Evolutionary conservation across 2,113 vertebrate genomes (phyloP).

Genomic region (Sturnira hondurensis): DNA sequence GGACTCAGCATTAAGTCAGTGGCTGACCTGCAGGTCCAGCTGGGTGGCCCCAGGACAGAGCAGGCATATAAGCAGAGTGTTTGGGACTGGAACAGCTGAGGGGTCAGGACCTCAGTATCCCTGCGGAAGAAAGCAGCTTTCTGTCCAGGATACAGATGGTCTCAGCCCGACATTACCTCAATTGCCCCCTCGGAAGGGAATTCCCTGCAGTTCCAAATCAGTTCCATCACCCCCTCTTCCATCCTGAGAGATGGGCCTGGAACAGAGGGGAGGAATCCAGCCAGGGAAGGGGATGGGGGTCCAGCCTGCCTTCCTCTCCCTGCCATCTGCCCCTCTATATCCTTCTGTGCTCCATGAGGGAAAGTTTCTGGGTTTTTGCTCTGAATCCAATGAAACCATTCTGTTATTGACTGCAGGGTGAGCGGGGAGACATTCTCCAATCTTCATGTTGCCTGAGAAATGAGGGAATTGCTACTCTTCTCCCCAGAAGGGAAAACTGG

Average conservation of each 20-base stretch:
- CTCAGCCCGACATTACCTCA: not conserved
- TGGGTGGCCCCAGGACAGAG: not conserved
- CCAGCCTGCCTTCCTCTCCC: not conserved
- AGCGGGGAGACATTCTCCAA: not conserved
- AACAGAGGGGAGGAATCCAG: not conserved
- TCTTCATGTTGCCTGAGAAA: not conserved
- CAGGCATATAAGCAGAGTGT: not conserved
- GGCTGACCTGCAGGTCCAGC: not conserved
- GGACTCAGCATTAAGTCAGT: not conserved
- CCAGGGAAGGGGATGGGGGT: no score
- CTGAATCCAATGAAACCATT: not conserved
- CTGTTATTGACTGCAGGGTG: no score
- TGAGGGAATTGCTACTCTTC: not conserved
- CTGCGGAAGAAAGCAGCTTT: not conserved
- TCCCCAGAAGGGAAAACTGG: not conserved
- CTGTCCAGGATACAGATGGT: not conserved
- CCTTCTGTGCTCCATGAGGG: not conserved
- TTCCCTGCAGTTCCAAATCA: not conserved
- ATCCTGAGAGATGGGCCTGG: not conserved
- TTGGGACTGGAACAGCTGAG: not conserved
- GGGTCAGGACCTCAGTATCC: not conserved
- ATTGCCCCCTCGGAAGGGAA: not conserved
- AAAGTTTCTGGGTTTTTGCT: not conserved
- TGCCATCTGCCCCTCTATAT: rapidly evolving
- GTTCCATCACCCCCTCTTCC: not conserved